phyloP scores from a whole-genome alignment of 2,888 invertebrate genomes.

The Mesodorylaimus sp. region DNA sequence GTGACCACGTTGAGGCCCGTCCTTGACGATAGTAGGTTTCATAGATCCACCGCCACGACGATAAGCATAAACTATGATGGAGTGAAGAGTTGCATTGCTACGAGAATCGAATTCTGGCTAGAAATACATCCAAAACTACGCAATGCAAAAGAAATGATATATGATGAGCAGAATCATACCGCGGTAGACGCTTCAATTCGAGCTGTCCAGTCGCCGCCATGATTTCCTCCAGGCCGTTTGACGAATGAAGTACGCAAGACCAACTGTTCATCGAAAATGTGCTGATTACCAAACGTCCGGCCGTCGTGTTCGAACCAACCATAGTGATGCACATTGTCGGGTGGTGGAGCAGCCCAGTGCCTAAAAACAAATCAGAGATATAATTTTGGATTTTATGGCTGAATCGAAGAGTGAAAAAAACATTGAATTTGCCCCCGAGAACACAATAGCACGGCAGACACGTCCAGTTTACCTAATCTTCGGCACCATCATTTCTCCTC shows the following conservation, averaged over 20 bases:
- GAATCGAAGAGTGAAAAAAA: background rate
- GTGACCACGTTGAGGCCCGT: background rate
- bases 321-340: conserved; percentile 58
- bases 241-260: conserved; percentile 59
- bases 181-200: conserved; percentile 47
- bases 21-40: background rate
- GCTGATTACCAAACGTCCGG: conserved; percentile 67
- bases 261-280: conserved; percentile 60
- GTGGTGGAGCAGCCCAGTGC: conserved; percentile 77
- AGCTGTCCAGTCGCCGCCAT: conserved; percentile 84
- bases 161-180: no score
- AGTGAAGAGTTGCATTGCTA: no score
- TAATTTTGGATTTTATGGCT: background rate
- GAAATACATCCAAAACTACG: no score
- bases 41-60: background rate
- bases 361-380: conserved; percentile 28
- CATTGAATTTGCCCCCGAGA: background rate
- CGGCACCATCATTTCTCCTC: conserved; percentile 7
- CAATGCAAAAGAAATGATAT: no score
- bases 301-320: conserved; percentile 90
- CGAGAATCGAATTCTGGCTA: no score
- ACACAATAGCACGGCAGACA: conserved; percentile 8
- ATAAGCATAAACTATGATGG: no score
- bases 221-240: conserved; percentile 55
- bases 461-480: conserved; percentile 5